Evolutionary conservation across 2,797 vertebrate species (phyloP).

Genomic region (Leptoclinus maculatus): DNA sequence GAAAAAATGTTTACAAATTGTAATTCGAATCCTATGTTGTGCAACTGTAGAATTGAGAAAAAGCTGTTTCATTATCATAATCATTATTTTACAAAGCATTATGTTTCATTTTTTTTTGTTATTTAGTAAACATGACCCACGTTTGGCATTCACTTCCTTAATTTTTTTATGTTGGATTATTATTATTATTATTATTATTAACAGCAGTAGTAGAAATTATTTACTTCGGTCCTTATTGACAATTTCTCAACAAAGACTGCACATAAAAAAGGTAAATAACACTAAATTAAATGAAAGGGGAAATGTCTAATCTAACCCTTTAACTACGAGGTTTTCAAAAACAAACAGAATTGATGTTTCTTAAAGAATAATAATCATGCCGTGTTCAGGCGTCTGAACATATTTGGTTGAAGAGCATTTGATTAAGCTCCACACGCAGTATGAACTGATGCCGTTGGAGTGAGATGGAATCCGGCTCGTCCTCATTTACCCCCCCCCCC

Average conservation of each 20-base stretch:
- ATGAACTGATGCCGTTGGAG: conserved; percentile 5
- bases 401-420: too few species aligned
- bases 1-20: too few species aligned
- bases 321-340: not conserved
- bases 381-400: not conserved
- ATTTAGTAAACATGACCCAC: too few species aligned
- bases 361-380: too few species aligned
- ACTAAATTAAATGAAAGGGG: not conserved
- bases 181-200: too few species aligned
- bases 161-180: not conserved
- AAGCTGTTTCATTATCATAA: too few species aligned
- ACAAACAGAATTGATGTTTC: not conserved
- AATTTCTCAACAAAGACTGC: not conserved
- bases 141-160: too few species aligned
- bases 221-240: too few species aligned
- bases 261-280: not conserved
- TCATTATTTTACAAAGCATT: not conserved
- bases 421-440: not conserved
- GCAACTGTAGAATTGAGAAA: too few species aligned
- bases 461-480: conserved; percentile 14
- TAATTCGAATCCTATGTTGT: too few species aligned
- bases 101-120: not conserved
- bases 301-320: too few species aligned
- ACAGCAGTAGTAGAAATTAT: too few species aligned
- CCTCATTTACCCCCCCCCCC: not conserved